Base-by-base conservation (phyloP, 2,888 invertebrate species). In the Seira sanloemensis region DNA sequence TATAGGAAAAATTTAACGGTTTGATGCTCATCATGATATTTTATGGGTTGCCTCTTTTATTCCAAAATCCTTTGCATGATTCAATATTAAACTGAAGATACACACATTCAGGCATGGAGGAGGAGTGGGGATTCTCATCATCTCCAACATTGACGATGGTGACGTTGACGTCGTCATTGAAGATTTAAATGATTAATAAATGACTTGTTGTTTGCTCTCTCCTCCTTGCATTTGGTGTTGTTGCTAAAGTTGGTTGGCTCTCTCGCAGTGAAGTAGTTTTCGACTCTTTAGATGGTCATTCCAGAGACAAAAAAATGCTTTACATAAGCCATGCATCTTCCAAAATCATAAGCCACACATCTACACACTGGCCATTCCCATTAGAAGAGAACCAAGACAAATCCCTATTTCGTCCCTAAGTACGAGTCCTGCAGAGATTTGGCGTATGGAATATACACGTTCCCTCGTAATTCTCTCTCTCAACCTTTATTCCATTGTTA, bases 111-210 rank as follows among this genome's bases (percentile, higher is more conserved):
- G 5, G 37, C 37, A 37, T 37, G 37, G n/a, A n/a, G n/a, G n/a
- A n/a, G n/a, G n/a, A n/a, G n/a, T n/a, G n/a, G n/a, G n/a, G n/a
- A n/a, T n/a, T n/a, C n/a, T n/a, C n/a, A n/a, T n/a, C n/a, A n/a
- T n/a, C n/a, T n/a, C n/a, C n/a, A n/a, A n/a, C n/a, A n/a, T n/a
- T n/a, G n/a, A n/a, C 69, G 81, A 12, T 75, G 72, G 37, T 82
- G 82, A 75, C 75, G 77, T 77, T 82, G 26, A 78, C 73, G 78
- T 78, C 68, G 69, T 83, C 77, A 86, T 81, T 87, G 84, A 86
- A 82, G 82, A 84, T 87, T 84, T 82, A 86, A 86, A 88, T 86
- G 87, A 88, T 88, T 88, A 89, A 88, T 89, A 89, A 89, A 88
- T 87, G 78, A 83, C 68, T 78, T 78, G 83, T 78, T 78, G 81